Evolutionary conservation across 2,888 invertebrate genomes (phyloP).

Genomic region (Lasioglossum figueresi): DNA sequence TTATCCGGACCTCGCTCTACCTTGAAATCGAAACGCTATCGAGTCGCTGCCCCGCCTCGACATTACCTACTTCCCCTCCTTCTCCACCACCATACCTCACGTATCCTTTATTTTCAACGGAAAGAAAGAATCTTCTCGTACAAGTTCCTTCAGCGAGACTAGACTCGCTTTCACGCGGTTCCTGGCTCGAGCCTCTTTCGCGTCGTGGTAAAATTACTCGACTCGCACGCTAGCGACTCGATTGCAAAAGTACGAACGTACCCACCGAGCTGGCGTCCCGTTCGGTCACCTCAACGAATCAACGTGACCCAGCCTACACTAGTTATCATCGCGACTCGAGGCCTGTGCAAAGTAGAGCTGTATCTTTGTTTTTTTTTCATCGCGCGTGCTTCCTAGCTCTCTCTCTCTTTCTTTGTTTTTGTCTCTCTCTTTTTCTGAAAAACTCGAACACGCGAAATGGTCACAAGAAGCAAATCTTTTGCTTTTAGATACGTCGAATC

Average conservation of each 20-base stretch:
- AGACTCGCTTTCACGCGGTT: conserved; percentile 2
- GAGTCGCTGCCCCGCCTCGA: background rate
- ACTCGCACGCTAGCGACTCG: conserved; percentile 30
- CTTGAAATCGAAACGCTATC: conserved; percentile 56
- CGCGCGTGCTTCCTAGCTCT: background rate
- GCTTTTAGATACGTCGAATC: background rate
- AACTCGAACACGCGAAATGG: conserved; percentile 32
- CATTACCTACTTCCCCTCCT: background rate
- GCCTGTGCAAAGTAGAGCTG: conserved; percentile 38
- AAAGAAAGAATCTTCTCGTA: conserved; percentile 12
- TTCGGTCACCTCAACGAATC: conserved; percentile 21
- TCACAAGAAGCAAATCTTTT: background rate
- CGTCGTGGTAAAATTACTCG: conserved; percentile 2
- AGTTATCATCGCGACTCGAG: conserved; percentile 70
- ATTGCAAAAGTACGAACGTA: background rate
- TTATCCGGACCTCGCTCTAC: conserved; percentile 76
- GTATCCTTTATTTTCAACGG: background rate
- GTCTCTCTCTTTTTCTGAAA: conserved; percentile 12
- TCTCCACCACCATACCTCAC: background rate
- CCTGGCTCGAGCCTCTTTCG: background rate
- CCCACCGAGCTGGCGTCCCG: conserved; percentile 23
- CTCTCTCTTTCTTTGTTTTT: background rate
- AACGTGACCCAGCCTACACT: conserved; percentile 69
- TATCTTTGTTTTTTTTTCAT: background rate
- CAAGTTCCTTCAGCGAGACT: conserved; percentile 40